phyloP scores from a whole-genome alignment of 2,113 vertebrate species.

The Burhinus oedicnemus region DNA sequence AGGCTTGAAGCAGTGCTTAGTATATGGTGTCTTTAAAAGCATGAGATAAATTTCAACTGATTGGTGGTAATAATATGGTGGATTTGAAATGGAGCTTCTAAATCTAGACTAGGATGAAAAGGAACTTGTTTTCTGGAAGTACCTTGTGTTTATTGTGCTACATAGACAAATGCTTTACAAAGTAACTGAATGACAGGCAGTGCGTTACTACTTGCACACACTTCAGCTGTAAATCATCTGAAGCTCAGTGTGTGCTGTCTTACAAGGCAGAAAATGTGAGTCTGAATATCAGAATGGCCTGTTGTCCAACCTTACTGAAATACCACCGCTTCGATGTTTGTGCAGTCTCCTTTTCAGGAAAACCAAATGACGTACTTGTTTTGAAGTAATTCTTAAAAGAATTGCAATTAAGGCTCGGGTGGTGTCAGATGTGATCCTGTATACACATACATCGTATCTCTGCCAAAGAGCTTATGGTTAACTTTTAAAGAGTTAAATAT shows the following conservation, averaged over 20 bases:
- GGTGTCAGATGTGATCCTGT: fast-evolving
- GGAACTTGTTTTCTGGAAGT: background rate
- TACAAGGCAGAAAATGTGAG: background rate
- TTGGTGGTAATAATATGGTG: background rate
- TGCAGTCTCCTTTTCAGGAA: background rate
- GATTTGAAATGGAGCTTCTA: background rate
- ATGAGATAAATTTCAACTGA: background rate
- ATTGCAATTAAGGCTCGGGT: background rate
- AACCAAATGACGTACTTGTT: background rate
- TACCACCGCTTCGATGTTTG: fast-evolving
- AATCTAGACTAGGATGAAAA: background rate
- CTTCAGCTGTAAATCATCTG: background rate
- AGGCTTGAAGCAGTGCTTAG: background rate
- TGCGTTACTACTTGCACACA: fast-evolving
- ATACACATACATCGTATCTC: fast-evolving
- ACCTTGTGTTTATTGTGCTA: background rate
- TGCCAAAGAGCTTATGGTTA: background rate
- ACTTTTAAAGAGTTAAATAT: background rate
- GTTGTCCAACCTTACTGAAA: background rate
- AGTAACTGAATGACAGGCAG: background rate
- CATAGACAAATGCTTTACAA: background rate
- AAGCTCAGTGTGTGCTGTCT: background rate
- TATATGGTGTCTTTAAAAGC: background rate
- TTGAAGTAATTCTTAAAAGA: too few relatives aligned
- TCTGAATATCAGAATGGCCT: background rate